Evolutionary conservation across 1,140 invertebrate genomes (phyloP), one percentile per base, ranked within the genome.

Genomic region (Danaus plexippus): DNA sequence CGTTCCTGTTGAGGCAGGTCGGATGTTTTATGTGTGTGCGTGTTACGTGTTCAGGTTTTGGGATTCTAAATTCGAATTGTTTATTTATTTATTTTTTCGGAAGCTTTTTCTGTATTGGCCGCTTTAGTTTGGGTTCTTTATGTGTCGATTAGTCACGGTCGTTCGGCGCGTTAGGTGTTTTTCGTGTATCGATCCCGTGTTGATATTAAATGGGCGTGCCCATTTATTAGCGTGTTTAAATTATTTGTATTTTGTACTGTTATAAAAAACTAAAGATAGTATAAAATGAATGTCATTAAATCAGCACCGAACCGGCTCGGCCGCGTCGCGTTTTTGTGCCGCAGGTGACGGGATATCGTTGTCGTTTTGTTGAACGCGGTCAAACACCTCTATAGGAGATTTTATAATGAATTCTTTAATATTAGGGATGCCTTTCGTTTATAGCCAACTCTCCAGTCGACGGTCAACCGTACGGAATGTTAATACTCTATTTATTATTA

Each of bases 1-100:
- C 60, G 67, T 67, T 67, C 54, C 22, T 54, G 61, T 81, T 79
- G 76, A 62, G 72, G 75, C 78, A 79, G 79, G 79, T 80, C 70
- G 68, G 68, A 62, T 65, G 58, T 61, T 54, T 49, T 69, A 59
- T 64, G 58, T 63, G 66, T 67, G 73, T 74, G 64, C 47, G 66
- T 68, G 63, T 65, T 69, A 67, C 66, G 67, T 70, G 70, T 64
- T 64, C 71, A 59, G 71, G 66, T 73, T 79, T 81, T 68, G 73
- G 69, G 59, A 67, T 78, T 76, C 72, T 75, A 78, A 77, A 71
- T 69, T 73, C 58, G 62, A 74, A 68, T 67, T 69, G 69, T 67
- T 73, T 67, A 51, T 40, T 56, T 9, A 59, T 56, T 63, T 66
- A 69, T 67, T 70, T 65, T 59, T 57, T 61, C 58, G 47, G 59